Base-by-base conservation (phyloP, 2,113 vertebrate species). In the Scalopus aquaticus region DNA sequence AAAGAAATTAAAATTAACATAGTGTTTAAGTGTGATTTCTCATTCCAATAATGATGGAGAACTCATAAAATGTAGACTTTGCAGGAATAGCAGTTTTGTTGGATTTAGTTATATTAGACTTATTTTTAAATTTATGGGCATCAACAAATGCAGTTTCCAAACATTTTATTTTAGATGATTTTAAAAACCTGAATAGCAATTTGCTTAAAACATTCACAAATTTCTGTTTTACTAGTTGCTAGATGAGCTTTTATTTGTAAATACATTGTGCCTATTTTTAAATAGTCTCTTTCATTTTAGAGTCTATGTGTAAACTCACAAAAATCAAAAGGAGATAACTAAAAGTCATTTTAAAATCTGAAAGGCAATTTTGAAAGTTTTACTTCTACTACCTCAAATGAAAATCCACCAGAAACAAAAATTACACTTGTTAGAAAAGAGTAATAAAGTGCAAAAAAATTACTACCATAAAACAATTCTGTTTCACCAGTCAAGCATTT, bases 111-210 rank as follows among this genome's bases (percentile, higher is more conserved):
- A 22, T 22, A 56, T 56, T 96, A 92, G n/a, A 81, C 79, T 96
- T 94, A 90, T 84, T 97, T 97, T 96, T 85, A 97, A 88, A 95
- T 82, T 95, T 96, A 95, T 88, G 89, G 74, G 46, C 76, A 84
- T 86, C 91, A 96, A 97, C 79, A 95, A 96, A 96, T 70, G 70
- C 58, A 96, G 80, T 93, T 96, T 94, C 72, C 88, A 97, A 97
- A 97, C 93, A 97, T 96, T 96, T 95, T 87, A 96, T 93, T 92
- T 92, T 79, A 95, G 95, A 60, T 88, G 54, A 77, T 91, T 87
- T 82, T 74, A 9, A 28, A 85, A 96, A 74, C 92, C 88, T 95
- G 84, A 87, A 87, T 94, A 64, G n/a, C 65, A 96, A 88, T 85
- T 72, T 95, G 35, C 78, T 95, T 78, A 79, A 87, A 93, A 94